A percentile compares a stretch with the other conserved stretches of the same genome.
Evolutionary conservation across 2,888 invertebrate species (phyloP).

Genomic region (Tolmerus cingulatus): DNA sequence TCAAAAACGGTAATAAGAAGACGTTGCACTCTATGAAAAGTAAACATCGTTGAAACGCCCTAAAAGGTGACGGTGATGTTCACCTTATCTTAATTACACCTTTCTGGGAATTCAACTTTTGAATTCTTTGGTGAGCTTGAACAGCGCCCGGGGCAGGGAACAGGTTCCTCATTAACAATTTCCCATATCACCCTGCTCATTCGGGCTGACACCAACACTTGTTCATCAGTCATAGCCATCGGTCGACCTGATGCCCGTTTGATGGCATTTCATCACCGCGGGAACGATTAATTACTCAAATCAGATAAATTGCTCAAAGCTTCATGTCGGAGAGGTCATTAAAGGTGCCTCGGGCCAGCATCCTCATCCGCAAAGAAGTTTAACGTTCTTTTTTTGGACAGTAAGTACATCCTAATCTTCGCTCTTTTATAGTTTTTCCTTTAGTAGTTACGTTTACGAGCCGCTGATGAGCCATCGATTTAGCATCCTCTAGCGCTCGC

Average conservation of each 20-base stretch:
- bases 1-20: background rate
- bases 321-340: slow-evolving; percentile 19
- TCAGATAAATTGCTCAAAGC: slow-evolving; percentile 13
- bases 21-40: background rate
- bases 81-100: background rate
- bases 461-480: background rate
- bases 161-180: slow-evolving; percentile 14
- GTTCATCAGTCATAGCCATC: background rate
- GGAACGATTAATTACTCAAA: slow-evolving; percentile 27
- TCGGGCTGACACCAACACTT: background rate
- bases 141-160: background rate
- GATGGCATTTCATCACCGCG: slow-evolving; percentile 8
- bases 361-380: background rate
- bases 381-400: background rate
- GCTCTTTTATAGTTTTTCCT: background rate
- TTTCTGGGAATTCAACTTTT: slow-evolving; percentile 6
- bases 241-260: background rate
- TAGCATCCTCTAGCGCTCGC: background rate
- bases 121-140: background rate
- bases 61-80: background rate
- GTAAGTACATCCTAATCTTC: background rate
- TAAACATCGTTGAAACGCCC: background rate
- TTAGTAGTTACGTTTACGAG: background rate
- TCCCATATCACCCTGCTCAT: background rate
- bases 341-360: background rate